These are phyloP conservation scores for Pocillopora verrucosa DNA, from an alignment of 64 coral and sea anemone species.

Conservation along the genomic window DNA sequence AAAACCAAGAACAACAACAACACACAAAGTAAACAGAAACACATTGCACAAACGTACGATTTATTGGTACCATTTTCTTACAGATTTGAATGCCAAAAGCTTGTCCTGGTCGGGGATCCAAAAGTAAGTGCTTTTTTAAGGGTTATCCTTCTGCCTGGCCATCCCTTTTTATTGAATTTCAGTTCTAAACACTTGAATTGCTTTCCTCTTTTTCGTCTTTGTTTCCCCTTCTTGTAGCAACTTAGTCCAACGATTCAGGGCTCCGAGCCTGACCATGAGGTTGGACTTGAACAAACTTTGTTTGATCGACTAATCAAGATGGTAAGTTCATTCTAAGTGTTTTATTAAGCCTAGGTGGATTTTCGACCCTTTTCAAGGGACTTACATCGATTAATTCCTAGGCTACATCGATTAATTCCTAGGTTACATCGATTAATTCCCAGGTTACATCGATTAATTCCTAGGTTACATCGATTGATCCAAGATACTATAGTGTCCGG, in stretches of 20 bases:
- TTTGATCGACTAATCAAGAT: constrained; percentile 95
- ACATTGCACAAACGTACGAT: too few species aligned
- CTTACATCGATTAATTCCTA: too few species aligned
- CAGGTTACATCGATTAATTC: too few species aligned
- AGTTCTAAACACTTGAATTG: background rate
- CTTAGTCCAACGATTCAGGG: constrained; percentile 96
- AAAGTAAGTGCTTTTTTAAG: constrained; percentile 56
- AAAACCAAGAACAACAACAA: too few species aligned
- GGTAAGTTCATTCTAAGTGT: constrained; percentile 36
- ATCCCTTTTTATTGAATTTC: background rate
- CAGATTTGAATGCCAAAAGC: constrained; percentile 95
- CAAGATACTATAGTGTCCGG: too few species aligned
- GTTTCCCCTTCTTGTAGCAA: constrained; percentile 61
- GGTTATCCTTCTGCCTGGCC: background rate
- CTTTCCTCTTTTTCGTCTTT: background rate
- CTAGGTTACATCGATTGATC: too few species aligned
- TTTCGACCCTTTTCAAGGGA: too few species aligned
- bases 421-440: too few species aligned
- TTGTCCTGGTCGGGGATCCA: constrained; percentile 95
- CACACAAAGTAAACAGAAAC: too few species aligned
- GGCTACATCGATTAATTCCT: too few species aligned
- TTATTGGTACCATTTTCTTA: background rate
- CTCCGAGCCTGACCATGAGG: constrained; percentile 70
- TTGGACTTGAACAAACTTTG: constrained; percentile 91
- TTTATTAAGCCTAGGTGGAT: too few species aligned